A percentile compares a stretch with the other conserved stretches of the same genome.
These are phyloP conservation scores for Diachasmimorpha longicaudata DNA, from an alignment of 1,140 invertebrate genomes.

Conservation along the genomic window DNA sequence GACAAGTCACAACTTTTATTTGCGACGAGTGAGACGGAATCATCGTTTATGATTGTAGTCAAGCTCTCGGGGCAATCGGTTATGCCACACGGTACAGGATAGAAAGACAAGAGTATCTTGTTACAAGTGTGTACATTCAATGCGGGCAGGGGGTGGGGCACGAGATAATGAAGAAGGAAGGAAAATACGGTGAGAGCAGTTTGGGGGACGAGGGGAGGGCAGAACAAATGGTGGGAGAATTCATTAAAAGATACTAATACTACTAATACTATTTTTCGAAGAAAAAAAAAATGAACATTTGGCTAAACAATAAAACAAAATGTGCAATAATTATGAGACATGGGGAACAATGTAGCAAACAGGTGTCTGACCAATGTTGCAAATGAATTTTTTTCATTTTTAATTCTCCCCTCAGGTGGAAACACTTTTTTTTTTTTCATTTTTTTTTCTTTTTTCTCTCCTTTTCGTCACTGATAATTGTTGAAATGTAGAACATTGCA, in stretches of 20 bases:
- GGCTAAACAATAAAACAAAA: background rate
- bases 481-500: background rate
- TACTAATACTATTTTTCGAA: background rate
- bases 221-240: background rate
- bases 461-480: background rate
- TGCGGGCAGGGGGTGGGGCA: background rate
- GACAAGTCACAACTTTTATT: slow-evolving; percentile 28
- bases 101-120: background rate
- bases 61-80: background rate
- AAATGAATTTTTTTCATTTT: background rate
- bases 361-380: background rate
- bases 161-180: background rate
- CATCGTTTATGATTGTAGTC: slow-evolving; percentile 17
- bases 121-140: background rate
- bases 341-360: background rate
- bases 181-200: background rate
- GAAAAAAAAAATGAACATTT: background rate
- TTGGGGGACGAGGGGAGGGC: background rate
- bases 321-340: background rate
- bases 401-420: background rate
- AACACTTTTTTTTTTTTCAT: background rate
- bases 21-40: slow-evolving; percentile 26
- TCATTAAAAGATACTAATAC: background rate
- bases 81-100: background rate
- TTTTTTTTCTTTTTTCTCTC: background rate